These are phyloP conservation scores for Drosophila rellima DNA, from an alignment of 2,888 invertebrate species.

Conservation along the genomic window DNA sequence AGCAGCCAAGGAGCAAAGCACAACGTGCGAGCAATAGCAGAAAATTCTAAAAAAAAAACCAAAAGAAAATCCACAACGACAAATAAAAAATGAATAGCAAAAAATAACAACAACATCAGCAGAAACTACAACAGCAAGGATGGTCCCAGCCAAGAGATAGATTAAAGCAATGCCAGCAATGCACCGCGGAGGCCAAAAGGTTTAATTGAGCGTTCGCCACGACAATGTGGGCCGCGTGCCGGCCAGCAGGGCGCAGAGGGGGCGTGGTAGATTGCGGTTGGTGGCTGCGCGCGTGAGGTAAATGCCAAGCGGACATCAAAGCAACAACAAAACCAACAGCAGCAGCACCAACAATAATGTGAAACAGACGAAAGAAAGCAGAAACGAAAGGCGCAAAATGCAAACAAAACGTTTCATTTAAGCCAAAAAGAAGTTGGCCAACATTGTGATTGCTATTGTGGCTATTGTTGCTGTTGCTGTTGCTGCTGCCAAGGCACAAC, in stretches of 20 bases:
- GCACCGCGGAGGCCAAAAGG: slow-evolving; percentile 40
- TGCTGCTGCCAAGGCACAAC: slow-evolving; percentile 26
- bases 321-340: slow-evolving; percentile 1
- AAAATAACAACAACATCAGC: slow-evolving; percentile 24
- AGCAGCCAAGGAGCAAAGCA: slow-evolving; percentile 41
- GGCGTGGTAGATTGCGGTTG: slow-evolving; percentile 43
- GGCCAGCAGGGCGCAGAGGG: slow-evolving; percentile 10
- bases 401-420: slow-evolving; percentile 61
- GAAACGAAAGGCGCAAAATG: slow-evolving; percentile 27
- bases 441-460: slow-evolving; percentile 45
- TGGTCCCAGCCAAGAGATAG: slow-evolving; percentile 42
- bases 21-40: slow-evolving; percentile 41
- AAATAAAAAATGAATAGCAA: slow-evolving; percentile 26
- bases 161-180: slow-evolving; percentile 57
- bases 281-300: slow-evolving; percentile 56
- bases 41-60: slow-evolving; percentile 32
- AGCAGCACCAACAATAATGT: slow-evolving; percentile 1
- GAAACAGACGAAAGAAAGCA: slow-evolving; percentile 10
- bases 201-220: slow-evolving; percentile 69
- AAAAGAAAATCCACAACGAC: slow-evolving; percentile 17
- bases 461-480: slow-evolving; percentile 23
- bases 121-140: slow-evolving; percentile 34
- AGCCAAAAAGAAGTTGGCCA: slow-evolving; percentile 52
- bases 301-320: slow-evolving; percentile 49
- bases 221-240: slow-evolving; percentile 13